Percentiles rank a stretch among this genome's conserved stretches.
Evolutionary conservation across 2,888 invertebrate genomes (phyloP).

Genomic region (Drosophila rubida): DNA sequence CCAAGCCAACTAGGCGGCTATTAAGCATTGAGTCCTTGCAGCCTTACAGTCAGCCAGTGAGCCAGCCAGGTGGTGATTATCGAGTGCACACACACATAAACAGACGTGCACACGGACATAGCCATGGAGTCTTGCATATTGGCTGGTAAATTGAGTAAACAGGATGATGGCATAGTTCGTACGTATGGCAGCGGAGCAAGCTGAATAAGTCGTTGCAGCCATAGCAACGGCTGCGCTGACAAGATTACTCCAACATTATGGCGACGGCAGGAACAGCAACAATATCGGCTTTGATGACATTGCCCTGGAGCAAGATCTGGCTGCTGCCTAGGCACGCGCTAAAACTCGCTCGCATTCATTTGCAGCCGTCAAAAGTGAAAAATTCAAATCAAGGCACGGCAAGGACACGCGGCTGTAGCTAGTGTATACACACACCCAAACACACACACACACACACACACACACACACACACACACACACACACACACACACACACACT

Average conservation of each 20-base stretch:
- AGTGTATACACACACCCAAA: constrained; percentile 8
- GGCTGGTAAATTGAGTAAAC: constrained; percentile 53
- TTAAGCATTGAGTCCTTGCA: constrained; percentile 38
- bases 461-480: constrained; percentile 6
- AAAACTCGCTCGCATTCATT: constrained; percentile 73
- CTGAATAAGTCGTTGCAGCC: constrained; percentile 65
- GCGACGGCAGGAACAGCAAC: constrained; percentile 27
- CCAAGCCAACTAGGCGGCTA: constrained; percentile 37
- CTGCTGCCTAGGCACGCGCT: constrained; percentile 57
- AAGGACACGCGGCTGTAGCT: constrained; percentile 43
- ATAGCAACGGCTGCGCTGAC: constrained; percentile 1
- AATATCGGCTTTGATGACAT: constrained; percentile 25
- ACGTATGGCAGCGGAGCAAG: constrained; percentile 26
- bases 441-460: constrained; percentile 10
- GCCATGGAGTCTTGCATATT: neutral
- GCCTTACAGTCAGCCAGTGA: neutral
- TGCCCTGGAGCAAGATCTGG: constrained; percentile 27
- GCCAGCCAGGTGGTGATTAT: constrained; percentile 66
- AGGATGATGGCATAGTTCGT: constrained; percentile 47
- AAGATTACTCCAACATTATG: constrained; percentile 54
- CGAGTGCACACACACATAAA: constrained; percentile 39
- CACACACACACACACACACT: constrained; percentile 7
- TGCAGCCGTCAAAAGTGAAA: constrained; percentile 70
- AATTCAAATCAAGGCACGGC: constrained; percentile 68
- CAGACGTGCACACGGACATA: neutral